These are phyloP conservation scores for Zosterops borbonicus DNA, from an alignment of 2,113 vertebrate genomes.

Conservation along the genomic window DNA sequence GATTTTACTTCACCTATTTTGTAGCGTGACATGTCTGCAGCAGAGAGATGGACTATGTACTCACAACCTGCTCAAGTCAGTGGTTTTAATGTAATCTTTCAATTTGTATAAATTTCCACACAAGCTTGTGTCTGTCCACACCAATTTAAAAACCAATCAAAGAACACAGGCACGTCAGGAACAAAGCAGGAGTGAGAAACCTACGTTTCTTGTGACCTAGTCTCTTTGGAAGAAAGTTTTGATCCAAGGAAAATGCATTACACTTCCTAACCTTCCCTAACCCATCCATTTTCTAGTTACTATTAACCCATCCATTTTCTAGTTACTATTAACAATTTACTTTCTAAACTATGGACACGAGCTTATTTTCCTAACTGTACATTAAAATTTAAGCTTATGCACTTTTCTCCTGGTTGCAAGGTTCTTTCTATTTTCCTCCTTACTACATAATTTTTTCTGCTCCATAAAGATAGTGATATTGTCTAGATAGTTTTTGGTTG, in stretches of 20 bases:
- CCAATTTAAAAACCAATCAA: conserved; percentile 38
- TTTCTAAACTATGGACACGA: background rate
- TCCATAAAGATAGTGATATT: background rate
- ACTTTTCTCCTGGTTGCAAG: background rate
- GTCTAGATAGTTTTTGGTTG: background rate
- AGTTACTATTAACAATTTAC: background rate
- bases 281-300: background rate
- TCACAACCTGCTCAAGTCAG: background rate
- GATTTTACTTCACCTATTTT: background rate
- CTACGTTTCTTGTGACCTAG: background rate
- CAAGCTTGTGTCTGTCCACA: background rate
- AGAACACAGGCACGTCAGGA: background rate
- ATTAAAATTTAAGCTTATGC: background rate
- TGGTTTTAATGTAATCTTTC: background rate
- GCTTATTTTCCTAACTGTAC: background rate
- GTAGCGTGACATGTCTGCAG: background rate
- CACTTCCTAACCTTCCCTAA: background rate
- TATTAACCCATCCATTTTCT: background rate
- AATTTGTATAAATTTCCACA: background rate
- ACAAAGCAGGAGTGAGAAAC: background rate
- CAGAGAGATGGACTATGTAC: background rate
- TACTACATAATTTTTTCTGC: background rate
- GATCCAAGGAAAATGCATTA: background rate
- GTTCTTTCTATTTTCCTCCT: background rate
- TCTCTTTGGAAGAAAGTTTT: background rate